phyloP scores from a whole-genome alignment of 2,797 vertebrate species.

The Lagorchestes hirsutus region DNA sequence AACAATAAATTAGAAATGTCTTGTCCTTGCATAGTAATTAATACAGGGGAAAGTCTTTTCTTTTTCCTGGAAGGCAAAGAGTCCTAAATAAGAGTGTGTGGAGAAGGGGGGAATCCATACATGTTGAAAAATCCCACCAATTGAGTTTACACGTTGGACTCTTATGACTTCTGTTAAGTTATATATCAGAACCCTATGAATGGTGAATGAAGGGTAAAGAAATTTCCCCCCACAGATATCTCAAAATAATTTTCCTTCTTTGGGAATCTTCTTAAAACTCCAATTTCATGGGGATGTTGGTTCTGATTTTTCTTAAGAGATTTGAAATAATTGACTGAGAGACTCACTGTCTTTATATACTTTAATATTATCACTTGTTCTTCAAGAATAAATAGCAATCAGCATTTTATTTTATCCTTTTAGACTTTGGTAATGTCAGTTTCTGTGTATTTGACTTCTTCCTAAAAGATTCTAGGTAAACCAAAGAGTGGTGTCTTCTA shows the following conservation, averaged over 20 bases:
- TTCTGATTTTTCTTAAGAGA: conserved; percentile 27
- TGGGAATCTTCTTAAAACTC: conserved; percentile 27
- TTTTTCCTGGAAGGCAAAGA: conserved; percentile 53
- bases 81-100: not conserved
- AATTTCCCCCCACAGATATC: not conserved
- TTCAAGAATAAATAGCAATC: conserved; percentile 16
- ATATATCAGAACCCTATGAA: not conserved
- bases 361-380: not conserved
- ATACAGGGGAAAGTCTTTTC: conserved; percentile 52
- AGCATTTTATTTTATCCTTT: conserved; percentile 26
- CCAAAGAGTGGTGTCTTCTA: not conserved
- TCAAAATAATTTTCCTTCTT: conserved; percentile 18
- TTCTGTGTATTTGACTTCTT: not conserved
- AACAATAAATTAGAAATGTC: conserved; percentile 25
- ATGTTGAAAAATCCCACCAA: not conserved
- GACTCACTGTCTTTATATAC: not conserved
- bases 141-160: not conserved
- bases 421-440: conserved; percentile 50
- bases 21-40: conserved; percentile 29
- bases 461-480: not conserved
- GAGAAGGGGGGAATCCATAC: not conserved
- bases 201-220: not conserved
- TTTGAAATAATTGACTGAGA: not conserved
- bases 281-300: not conserved
- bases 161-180: not conserved